Conservation (phyloP, 2,797 vertebrate genomes). For the Emys orbicularis region DNA sequence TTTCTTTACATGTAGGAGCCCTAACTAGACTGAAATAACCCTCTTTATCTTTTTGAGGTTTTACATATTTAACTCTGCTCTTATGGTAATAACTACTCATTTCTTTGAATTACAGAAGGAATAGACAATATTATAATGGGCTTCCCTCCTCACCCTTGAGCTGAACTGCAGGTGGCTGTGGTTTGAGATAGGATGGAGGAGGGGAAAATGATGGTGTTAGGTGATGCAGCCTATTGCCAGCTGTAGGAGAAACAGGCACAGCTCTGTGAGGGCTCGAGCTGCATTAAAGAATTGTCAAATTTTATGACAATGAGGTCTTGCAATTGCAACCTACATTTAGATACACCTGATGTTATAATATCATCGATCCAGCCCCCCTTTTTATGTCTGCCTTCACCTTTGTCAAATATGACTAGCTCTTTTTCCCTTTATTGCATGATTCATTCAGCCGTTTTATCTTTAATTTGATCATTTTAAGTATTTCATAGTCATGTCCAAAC, state of each 20-base stretch:
- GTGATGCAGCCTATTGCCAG: neutral
- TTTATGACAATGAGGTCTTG: neutral
- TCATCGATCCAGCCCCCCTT: neutral
- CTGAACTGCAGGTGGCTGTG: neutral
- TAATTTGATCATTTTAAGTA: conserved; percentile 34
- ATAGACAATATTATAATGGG: neutral
- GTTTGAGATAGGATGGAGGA: neutral
- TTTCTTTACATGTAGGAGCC: neutral
- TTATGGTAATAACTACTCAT: neutral
- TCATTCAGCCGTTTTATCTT: conserved; percentile 32
- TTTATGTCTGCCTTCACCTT: neutral
- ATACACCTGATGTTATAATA: neutral
- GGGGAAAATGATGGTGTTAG: neutral
- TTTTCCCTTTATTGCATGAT: neutral
- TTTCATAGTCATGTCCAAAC: conserved; percentile 50
- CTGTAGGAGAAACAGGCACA: neutral
- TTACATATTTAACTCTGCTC: neutral
- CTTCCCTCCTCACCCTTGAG: neutral
- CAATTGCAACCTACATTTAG: neutral
- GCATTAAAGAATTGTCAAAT: neutral
- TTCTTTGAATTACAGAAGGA: neutral
- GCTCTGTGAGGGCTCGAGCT: neutral
- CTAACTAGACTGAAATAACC: neutral
- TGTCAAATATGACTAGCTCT: neutral
- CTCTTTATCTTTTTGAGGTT: neutral